Percentiles rank a stretch among this genome's conserved stretches.
phyloP scores from a whole-genome alignment of 2,113 vertebrate genomes.

The Notarius lentiginosus region DNA sequence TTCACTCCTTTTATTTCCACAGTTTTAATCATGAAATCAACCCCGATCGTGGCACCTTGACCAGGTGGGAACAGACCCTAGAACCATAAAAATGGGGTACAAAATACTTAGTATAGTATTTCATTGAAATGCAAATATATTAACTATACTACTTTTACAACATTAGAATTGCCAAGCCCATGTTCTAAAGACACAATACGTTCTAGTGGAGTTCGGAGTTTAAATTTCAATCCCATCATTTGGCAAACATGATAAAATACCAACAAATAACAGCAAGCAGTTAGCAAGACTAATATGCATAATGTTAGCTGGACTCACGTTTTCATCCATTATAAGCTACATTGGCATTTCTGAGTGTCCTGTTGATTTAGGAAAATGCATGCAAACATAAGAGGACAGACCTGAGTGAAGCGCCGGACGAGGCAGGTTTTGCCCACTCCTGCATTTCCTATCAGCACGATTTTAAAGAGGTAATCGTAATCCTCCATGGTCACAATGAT shows the following conservation, averaged over 20 bases:
- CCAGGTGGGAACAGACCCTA: slow-evolving; percentile 98
- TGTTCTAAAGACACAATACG: background rate
- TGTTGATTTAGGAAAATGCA: background rate
- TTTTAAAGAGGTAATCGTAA: slow-evolving; percentile 99
- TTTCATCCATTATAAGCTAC: background rate
- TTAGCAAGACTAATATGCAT: background rate
- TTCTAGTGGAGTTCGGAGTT: background rate
- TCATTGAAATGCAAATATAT: background rate
- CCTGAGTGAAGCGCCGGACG: slow-evolving; percentile 98
- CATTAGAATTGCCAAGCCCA: background rate
- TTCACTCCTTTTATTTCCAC: slow-evolving; percentile 98
- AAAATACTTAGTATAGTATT: background rate
- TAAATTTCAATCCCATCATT: background rate
- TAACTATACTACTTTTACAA: background rate
- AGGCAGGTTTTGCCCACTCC: slow-evolving; percentile 99
- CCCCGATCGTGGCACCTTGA: slow-evolving; percentile 97
- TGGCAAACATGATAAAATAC: background rate
- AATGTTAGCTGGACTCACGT: background rate
- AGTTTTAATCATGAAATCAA: slow-evolving; percentile 99
- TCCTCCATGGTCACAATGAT: slow-evolving; percentile 98
- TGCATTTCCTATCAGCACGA: slow-evolving; percentile 99
- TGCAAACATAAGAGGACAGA: slow-evolving; percentile 61
- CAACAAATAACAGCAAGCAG: background rate
- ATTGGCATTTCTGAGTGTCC: background rate
- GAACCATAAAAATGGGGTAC: background rate